These are phyloP conservation scores for Pantala flavescens DNA, from an alignment of 1,140 invertebrate species.

Conservation along the genomic window DNA sequence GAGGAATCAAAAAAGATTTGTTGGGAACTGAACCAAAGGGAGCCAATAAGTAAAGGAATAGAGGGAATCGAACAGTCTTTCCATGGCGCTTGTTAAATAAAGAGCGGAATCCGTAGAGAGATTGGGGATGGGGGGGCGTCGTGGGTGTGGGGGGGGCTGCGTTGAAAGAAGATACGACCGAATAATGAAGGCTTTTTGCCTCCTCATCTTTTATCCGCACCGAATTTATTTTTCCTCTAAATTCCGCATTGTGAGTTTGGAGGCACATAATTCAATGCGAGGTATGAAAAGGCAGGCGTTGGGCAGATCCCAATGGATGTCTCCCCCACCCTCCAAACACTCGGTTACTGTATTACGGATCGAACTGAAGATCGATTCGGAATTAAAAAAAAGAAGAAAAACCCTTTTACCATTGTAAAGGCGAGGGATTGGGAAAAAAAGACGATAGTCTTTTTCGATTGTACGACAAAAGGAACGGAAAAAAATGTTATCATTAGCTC, in stretches of 20 bases:
- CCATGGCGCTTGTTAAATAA: neutral
- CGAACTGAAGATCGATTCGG: too few species aligned
- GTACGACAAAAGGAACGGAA: too few species aligned
- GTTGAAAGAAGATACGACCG: neutral
- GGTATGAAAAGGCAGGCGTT: neutral
- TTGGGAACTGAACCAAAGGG: neutral
- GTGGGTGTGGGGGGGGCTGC: neutral
- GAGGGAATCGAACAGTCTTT: neutral
- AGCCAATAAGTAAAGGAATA: neutral
- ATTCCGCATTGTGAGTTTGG: neutral
- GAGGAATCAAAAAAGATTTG: neutral
- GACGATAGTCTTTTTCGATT: too few species aligned
- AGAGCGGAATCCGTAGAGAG: neutral
- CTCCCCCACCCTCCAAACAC: too few species aligned
- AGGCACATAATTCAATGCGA: neutral
- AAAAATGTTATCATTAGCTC: too few species aligned
- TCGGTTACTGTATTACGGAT: too few species aligned
- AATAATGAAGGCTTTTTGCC: slow-evolving; percentile 6
- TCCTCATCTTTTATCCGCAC: neutral
- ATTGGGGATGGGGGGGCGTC: neutral
- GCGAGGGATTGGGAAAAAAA: too few species aligned
- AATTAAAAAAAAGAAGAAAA: too few species aligned
- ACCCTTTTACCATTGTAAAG: too few species aligned
- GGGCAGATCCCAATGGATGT: too few species aligned
- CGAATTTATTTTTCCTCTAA: neutral